phyloP scores from a whole-genome alignment of 2,113 vertebrate genomes.

The Castor canadensis region DNA sequence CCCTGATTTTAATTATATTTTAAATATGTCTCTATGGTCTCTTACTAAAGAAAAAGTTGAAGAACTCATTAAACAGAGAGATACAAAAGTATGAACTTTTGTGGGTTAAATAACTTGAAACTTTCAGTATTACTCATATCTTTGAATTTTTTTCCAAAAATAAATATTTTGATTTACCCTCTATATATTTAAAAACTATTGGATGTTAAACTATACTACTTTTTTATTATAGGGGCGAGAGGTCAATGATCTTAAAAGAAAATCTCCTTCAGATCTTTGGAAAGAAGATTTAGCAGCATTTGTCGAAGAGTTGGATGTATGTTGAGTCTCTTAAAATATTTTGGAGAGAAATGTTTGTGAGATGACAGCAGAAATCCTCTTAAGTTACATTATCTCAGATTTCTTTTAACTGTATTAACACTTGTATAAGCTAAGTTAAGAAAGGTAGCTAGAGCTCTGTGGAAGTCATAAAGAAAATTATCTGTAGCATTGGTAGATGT shows the following conservation, averaged over 20 bases:
- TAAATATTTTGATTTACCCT: slow-evolving; percentile 54
- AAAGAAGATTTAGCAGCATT: slow-evolving; percentile 97
- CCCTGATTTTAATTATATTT: slow-evolving; percentile 99
- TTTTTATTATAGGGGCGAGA: slow-evolving; percentile 89
- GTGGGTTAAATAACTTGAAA: slow-evolving; percentile 65
- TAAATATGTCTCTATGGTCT: slow-evolving; percentile 99
- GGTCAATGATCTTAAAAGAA: slow-evolving; percentile 92
- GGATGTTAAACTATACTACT: slow-evolving; percentile 13
- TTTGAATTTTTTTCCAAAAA: slow-evolving; percentile 67
- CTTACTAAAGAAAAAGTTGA: slow-evolving; percentile 98
- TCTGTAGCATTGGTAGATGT: not conserved
- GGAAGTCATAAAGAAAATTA: slow-evolving; percentile 28
- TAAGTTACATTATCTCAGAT: not conserved
- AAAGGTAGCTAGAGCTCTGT: not conserved
- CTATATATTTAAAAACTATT: not conserved
- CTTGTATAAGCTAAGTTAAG: not conserved
- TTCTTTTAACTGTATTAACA: slow-evolving; percentile 33
- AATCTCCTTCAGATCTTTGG: slow-evolving; percentile 94
- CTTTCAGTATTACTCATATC: slow-evolving; percentile 44
- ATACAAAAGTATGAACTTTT: slow-evolving; percentile 91
- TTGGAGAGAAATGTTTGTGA: slow-evolving; percentile 47
- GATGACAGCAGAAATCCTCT: slow-evolving; percentile 15
- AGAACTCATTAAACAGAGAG: slow-evolving; percentile 95
- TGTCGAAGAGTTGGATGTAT: slow-evolving; percentile 95
- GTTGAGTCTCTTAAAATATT: slow-evolving; percentile 76